These are phyloP conservation scores for Vanessa atalanta DNA, from an alignment of 1,140 invertebrate genomes.

Conservation along the genomic window DNA sequence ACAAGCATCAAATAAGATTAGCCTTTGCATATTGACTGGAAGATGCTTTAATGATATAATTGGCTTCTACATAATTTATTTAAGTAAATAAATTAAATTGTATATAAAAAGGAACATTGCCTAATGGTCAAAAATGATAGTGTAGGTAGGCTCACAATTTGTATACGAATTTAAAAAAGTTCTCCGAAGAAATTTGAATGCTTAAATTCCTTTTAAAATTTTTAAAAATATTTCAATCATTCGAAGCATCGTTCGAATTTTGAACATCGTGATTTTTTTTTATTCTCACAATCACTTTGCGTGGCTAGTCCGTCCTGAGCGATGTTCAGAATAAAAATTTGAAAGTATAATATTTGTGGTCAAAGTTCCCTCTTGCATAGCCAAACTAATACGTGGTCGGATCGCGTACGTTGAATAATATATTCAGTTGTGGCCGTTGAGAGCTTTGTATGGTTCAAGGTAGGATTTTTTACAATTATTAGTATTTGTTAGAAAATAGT, in stretches of 20 bases:
- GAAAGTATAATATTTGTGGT: constrained; percentile 37
- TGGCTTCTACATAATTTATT: too few relatives aligned
- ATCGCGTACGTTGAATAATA: constrained; percentile 54
- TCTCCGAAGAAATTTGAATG: too few relatives aligned
- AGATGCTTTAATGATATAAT: too few relatives aligned
- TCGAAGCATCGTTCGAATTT: not conserved
- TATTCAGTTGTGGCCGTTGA: constrained; percentile 35
- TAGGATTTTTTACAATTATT: not conserved
- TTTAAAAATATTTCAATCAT: constrained; percentile 1
- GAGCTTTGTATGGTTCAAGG: constrained; percentile 3
- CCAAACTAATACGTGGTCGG: constrained; percentile 16
- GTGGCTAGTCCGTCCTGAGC: not conserved
- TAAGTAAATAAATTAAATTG: too few relatives aligned
- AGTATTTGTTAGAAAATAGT: not conserved
- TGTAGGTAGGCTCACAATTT: too few relatives aligned
- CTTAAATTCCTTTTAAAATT: not conserved
- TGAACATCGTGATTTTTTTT: not conserved
- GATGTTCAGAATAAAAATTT: constrained; percentile 27
- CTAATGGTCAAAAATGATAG: too few relatives aligned
- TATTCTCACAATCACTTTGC: constrained; percentile 1
- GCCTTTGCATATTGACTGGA: too few relatives aligned
- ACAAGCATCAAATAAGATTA: too few relatives aligned
- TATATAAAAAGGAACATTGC: too few relatives aligned
- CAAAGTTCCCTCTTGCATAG: constrained; percentile 34
- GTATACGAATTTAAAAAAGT: too few relatives aligned